These are phyloP conservation scores for Taphrorychus bicolor DNA, from an alignment of 2,888 invertebrate genomes.

Conservation along the genomic window DNA sequence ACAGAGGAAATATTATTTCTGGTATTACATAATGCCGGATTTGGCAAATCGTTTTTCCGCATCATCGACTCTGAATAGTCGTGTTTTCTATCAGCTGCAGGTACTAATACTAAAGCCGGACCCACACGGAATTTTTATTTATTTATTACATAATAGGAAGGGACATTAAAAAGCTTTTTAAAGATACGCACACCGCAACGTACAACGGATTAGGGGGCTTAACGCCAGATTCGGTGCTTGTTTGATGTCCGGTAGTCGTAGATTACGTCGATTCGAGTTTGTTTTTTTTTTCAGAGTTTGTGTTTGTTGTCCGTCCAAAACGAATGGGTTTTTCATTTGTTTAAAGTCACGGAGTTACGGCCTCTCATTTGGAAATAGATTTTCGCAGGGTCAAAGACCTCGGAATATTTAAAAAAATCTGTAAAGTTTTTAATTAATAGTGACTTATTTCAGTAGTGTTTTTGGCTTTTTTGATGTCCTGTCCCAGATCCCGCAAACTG, in stretches of 20 bases:
- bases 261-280: not conserved
- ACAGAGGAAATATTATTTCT: slow-evolving; percentile 6
- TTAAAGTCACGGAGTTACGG: not conserved
- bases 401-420: too few species aligned
- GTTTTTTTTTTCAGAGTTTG: not conserved
- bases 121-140: slow-evolving; percentile 31
- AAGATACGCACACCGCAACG: slow-evolving; percentile 22
- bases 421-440: too few species aligned
- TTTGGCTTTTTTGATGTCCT: too few species aligned
- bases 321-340: not conserved
- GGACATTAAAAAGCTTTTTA: slow-evolving; percentile 37
- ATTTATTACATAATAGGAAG: slow-evolving; percentile 33
- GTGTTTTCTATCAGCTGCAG: slow-evolving; percentile 7
- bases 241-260: slow-evolving; percentile 3
- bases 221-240: not conserved
- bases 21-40: slow-evolving; percentile 5
- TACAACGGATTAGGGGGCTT: slow-evolving; percentile 32
- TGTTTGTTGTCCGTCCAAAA: not conserved
- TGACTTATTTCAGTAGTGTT: too few species aligned
- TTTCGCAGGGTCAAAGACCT: not conserved
- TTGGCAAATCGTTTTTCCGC: slow-evolving; percentile 26
- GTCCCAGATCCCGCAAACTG: too few species aligned
- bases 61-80: slow-evolving; percentile 26
- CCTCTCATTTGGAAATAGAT: not conserved
- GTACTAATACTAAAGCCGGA: slow-evolving; percentile 1